These are phyloP conservation scores for Aphis gossypii DNA, from an alignment of 1,140 invertebrate species.

Conservation along the genomic window DNA sequence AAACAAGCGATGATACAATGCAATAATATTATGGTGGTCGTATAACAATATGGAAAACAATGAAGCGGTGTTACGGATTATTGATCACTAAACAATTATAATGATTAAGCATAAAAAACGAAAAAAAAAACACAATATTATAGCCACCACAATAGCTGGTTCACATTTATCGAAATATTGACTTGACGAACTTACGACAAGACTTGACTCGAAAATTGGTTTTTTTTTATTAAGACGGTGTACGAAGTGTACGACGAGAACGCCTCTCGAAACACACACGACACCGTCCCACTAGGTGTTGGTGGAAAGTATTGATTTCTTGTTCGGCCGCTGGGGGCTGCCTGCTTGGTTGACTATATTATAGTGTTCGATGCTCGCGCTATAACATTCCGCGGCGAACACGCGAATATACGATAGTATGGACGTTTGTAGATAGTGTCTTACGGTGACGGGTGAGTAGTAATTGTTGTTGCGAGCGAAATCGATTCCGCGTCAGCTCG, in stretches of 20 bases:
- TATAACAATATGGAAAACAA: background rate
- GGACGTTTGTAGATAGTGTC: background rate
- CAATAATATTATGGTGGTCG: background rate
- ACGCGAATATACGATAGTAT: background rate
- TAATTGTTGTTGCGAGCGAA: background rate
- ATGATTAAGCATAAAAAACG: background rate
- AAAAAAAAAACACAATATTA: background rate
- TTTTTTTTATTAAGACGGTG: background rate
- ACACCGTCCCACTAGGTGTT: slow-evolving; percentile 17
- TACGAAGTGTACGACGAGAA: background rate
- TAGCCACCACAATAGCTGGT: slow-evolving; percentile 47
- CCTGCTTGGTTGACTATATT: background rate
- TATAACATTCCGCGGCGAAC: background rate
- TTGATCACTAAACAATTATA: background rate
- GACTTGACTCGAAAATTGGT: background rate
- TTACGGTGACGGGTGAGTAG: background rate
- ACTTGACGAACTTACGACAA: slow-evolving; percentile 32
- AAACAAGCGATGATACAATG: slow-evolving; percentile 37
- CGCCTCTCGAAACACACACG: slow-evolving; percentile 10
- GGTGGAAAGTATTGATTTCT: slow-evolving; percentile 36
- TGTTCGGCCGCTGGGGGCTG: background rate
- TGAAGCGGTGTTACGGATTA: slow-evolving; percentile 22
- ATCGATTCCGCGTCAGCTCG: background rate
- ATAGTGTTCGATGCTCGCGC: background rate
- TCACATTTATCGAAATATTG: background rate